Base-by-base conservation (phyloP, 2,888 invertebrate genomes). In the Notocelia uddmanniana region DNA sequence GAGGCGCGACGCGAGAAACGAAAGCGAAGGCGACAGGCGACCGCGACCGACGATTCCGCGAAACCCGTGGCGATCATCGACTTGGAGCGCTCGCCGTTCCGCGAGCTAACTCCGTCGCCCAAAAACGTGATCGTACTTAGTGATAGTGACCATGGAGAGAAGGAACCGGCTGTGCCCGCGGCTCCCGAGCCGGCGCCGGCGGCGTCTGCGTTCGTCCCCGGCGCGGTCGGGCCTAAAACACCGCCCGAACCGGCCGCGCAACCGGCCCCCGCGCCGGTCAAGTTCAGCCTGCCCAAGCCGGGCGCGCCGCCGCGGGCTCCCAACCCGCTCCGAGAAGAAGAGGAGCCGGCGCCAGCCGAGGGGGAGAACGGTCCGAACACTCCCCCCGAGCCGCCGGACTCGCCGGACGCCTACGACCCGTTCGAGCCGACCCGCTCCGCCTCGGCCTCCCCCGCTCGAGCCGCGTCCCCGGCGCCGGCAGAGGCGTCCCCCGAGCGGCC, bases 391-490 rank as follows among this genome's bases (percentile, higher is more conserved):
- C 76, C 88, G 64, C 86, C 87, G 18, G 80, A 96, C 96, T 64
- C 97, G 15, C 97, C 97, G 0, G 97, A 97, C 87, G 97, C 96
- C 3, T 98, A 98, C 88, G 98, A 98, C 95, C 98, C 98, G 1
- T 98, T 97, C 88, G 98, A 98, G 89, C 98, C 98, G 0, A 98
- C 98, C 10, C 97, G 97, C 86, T 97, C 97, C 0, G 91, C 96
- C 21, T 96, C 96, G 15, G 95, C 95, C 0, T 95, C 96, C 0
- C 95, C 95, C 0, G 90, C 94, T 78, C 85, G 89, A 75, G 77
- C 80, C 68, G 78, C 66, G 54, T 63, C 77, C 57, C 68, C 76
- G 23, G 67, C 74, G 52, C 74, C 76, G 48, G 67, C 74, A 66
- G 69, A 74, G 68, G 73, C 78, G 72, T 75, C 81, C 37, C 81